Evolutionary conservation across 2,113 vertebrate genomes (phyloP).

Genomic region (Amblyornis subalaris): DNA sequence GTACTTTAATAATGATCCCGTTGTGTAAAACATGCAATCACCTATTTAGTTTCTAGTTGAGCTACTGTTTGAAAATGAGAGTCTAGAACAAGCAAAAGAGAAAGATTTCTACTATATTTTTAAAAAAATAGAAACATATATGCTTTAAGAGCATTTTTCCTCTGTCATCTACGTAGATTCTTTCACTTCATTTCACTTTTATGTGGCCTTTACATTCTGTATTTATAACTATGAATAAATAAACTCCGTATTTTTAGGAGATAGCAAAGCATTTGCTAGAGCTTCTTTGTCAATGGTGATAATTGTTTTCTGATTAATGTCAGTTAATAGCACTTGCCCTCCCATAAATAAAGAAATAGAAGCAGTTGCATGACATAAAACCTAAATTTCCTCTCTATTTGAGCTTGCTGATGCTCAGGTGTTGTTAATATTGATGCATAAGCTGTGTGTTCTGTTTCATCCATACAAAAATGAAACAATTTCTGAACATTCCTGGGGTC

Average conservation of each 20-base stretch:
- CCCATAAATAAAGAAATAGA: background rate
- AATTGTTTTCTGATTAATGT: background rate
- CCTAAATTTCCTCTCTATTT: background rate
- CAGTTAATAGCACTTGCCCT: background rate
- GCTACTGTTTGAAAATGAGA: background rate
- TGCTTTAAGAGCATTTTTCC: background rate
- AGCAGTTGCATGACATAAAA: background rate
- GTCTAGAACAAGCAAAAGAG: background rate
- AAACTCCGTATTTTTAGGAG: background rate
- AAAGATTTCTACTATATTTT: background rate
- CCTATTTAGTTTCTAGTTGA: background rate
- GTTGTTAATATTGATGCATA: background rate
- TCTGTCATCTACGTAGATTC: background rate
- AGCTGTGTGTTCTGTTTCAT: background rate
- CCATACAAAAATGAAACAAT: background rate
- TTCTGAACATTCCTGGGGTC: background rate
- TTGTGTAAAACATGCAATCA: background rate
- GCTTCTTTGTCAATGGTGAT: background rate
- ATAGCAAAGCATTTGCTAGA: background rate
- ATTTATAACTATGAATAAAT: background rate
- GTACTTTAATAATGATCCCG: background rate
- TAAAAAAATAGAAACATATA: background rate
- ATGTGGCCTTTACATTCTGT: background rate
- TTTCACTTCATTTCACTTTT: background rate
- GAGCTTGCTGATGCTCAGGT: background rate